A percentile compares a stretch with the other conserved stretches of the same genome.
Conservation (phyloP, 2,888 invertebrate genomes). For the Protophormia terraenovae region DNA sequence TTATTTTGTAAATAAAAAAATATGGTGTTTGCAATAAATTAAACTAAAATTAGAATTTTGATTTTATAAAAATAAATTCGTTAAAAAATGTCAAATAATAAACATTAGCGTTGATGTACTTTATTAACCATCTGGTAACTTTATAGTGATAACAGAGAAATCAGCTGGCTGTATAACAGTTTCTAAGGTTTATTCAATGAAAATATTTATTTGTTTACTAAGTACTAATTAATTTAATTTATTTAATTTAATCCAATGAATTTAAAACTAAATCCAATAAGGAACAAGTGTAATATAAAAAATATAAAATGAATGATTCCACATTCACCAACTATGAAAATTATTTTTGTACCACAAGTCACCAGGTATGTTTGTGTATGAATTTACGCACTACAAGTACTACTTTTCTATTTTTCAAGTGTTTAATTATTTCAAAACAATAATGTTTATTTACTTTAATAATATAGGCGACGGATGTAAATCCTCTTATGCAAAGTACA, state of each 20-base stretch:
- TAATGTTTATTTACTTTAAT: not conserved
- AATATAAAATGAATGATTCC: conserved; percentile 76
- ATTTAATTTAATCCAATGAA: no score
- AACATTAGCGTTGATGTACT: no score
- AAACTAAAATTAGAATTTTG: no score
- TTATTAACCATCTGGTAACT: not conserved
- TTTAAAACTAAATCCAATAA: no score
- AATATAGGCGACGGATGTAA: conserved; percentile 34
- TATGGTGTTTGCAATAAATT: no score
- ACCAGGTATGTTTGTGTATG: conserved; percentile 72
- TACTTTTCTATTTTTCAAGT: not conserved
- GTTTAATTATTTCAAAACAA: not conserved
- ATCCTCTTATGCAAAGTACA: conserved; percentile 17
- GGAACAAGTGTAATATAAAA: not conserved
- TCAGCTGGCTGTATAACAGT: conserved; percentile 50
- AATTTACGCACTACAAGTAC: not conserved
- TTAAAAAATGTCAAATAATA: no score
- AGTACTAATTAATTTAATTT: conserved; percentile 7
- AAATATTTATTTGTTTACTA: conserved; percentile 39
- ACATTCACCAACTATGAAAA: conserved; percentile 73
- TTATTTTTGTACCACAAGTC: conserved; percentile 72
- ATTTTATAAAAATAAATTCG: no score
- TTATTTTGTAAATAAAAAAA: no score
- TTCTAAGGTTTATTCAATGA: not conserved
- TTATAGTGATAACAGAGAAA: conserved; percentile 19